Percentiles rank a stretch among this genome's conserved stretches.
Conservation (phyloP, 37 sponge, comb jelly and placozoan species). For the Spongilla lacustris region DNA sequence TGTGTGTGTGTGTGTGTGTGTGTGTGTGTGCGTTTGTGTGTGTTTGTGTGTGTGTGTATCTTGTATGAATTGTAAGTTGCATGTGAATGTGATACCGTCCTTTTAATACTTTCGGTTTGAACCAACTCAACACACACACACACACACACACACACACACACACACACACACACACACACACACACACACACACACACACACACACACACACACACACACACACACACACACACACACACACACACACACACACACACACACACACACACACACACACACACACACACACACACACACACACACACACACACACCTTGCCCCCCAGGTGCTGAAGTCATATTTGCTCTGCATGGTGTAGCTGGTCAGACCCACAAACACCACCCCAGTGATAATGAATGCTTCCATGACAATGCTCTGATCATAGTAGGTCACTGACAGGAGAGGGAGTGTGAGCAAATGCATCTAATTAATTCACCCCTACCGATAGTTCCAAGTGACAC, state of each 20-base stretch:
- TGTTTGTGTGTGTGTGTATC: not conserved
- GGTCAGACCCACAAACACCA: constrained; percentile 86
- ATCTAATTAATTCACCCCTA: not conserved
- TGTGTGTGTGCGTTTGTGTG: not conserved
- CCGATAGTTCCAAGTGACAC: constrained; percentile 38
- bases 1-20: not conserved
- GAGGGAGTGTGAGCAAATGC: not conserved
- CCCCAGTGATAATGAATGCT: constrained; percentile 82
- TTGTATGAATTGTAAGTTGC: not conserved
- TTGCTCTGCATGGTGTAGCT: constrained; percentile 94
- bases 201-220: constrained; percentile 16
- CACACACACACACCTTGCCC: constrained; percentile 59
- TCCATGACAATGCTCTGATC: constrained; percentile 82
- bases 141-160: too few relatives aligned
- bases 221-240: constrained; percentile 22
- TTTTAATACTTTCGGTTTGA: too few relatives aligned
- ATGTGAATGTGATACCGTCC: not conserved
- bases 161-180: too few relatives aligned
- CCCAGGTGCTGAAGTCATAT: constrained; percentile 97
- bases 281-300: constrained; percentile 10
- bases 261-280: constrained; percentile 16
- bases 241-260: constrained; percentile 32
- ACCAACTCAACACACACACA: too few relatives aligned
- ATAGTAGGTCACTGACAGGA: constrained; percentile 73
- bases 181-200: constrained; percentile 5